A percentile compares a stretch with the other conserved stretches of the same genome.
phyloP scores from a whole-genome alignment of 2,888 invertebrate genomes.

The Ctenicera cuprea region DNA sequence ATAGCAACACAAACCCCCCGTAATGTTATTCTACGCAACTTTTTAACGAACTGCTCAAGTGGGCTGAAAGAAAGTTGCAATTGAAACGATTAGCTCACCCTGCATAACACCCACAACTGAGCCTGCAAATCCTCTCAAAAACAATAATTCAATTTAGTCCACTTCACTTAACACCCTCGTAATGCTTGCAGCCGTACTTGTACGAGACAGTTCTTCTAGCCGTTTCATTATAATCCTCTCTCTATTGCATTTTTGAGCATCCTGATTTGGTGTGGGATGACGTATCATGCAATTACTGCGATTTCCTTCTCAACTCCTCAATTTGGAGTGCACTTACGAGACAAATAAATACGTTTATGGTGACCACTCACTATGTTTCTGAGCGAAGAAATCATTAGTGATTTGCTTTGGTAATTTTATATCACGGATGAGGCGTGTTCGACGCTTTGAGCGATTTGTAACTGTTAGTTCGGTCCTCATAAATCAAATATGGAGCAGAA shows the following conservation, averaged over 20 bases:
- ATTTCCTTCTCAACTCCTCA: constrained; percentile 19
- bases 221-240: constrained; percentile 24
- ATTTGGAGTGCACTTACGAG: constrained; percentile 13
- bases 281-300: constrained; percentile 21
- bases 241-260: constrained; percentile 19
- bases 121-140: constrained; percentile 57
- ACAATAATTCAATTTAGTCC: constrained; percentile 61
- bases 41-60: constrained; percentile 55
- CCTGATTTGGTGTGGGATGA: constrained; percentile 19
- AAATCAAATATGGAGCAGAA: constrained; percentile 17
- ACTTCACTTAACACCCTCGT: constrained; percentile 58
- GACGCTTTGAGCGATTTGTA: constrained; percentile 34
- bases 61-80: constrained; percentile 60
- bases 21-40: constrained; percentile 13
- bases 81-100: constrained; percentile 62
- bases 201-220: constrained; percentile 16
- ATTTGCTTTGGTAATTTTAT: constrained; percentile 35
- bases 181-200: constrained; percentile 33
- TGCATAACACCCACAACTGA: constrained; percentile 58
- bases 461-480: constrained; percentile 15
- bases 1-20: background rate
- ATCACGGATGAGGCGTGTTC: constrained; percentile 41
- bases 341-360: background rate
- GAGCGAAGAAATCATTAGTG: constrained; percentile 5
- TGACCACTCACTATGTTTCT: constrained; percentile 3